Percentiles rank a stretch among this genome's conserved stretches.
Conservation (phyloP, 2,113 vertebrate species). For the Phylloscopus whistleri region DNA sequence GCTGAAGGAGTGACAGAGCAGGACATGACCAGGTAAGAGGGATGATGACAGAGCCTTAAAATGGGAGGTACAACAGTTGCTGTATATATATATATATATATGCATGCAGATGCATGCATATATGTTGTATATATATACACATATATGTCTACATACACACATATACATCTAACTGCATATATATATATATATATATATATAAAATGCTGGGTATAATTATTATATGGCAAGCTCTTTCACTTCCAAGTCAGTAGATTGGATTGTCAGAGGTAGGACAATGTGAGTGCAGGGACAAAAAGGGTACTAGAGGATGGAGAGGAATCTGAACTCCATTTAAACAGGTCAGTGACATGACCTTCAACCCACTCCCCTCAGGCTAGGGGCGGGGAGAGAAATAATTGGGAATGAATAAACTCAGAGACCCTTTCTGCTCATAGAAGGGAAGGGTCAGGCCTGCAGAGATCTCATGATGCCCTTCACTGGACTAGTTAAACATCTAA, state of each 20-base stretch:
- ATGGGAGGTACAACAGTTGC: neutral
- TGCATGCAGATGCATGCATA: too few species aligned
- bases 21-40: neutral
- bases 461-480: conserved; percentile 33
- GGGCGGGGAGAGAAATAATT: conserved; percentile 6
- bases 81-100: neutral
- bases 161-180: too few species aligned
- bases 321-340: neutral
- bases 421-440: neutral
- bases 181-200: neutral
- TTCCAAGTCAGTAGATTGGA: neutral
- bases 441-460: neutral
- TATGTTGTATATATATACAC: too few species aligned
- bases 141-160: too few species aligned
- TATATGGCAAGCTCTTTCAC: neutral
- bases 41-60: neutral
- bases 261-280: neutral
- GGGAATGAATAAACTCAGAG: neutral
- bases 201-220: neutral
- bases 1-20: neutral
- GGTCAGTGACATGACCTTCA: conserved; percentile 43
- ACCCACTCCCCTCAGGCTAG: neutral
- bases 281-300: neutral
- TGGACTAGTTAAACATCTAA: neutral
- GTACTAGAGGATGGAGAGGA: neutral